phyloP scores from a whole-genome alignment of 2,888 invertebrate genomes.

The Neoascia interrupta region DNA sequence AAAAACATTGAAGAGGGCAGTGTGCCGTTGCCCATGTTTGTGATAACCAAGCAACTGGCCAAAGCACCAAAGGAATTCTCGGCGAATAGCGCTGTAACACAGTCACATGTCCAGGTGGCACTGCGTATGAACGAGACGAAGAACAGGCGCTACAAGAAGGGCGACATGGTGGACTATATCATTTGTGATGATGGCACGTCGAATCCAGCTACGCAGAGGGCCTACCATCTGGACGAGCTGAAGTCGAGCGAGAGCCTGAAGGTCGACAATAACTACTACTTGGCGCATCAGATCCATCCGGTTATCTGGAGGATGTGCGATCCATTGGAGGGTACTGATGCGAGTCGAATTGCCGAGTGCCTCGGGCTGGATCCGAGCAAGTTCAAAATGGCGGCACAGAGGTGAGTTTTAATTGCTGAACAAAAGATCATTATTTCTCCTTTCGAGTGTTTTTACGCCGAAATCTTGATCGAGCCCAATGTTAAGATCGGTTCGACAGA shows the following conservation, averaged over 20 bases:
- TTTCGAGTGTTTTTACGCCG: no score
- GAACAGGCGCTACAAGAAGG: conserved; percentile 91
- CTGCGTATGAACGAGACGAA: conserved; percentile 89
- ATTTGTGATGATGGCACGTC: conserved; percentile 95
- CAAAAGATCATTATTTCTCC: no score
- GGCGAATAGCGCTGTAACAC: conserved; percentile 84
- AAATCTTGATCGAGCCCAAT: no score
- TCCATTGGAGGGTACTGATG: conserved; percentile 96
- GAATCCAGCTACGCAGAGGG: conserved; percentile 91
- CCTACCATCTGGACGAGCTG: conserved; percentile 95
- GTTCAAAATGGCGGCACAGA: conserved; percentile 78
- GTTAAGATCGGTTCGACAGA: no score
- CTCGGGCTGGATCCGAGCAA: conserved; percentile 86
- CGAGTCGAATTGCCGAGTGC: conserved; percentile 92
- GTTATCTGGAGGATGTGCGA: conserved; percentile 97
- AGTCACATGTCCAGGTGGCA: conserved; percentile 95
- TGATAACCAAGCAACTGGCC: conserved; percentile 96
- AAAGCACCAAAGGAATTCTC: conserved; percentile 96
- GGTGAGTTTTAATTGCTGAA: no score
- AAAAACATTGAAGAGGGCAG: conserved; percentile 85
- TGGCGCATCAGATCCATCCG: conserved; percentile 97
- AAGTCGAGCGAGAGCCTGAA: conserved; percentile 85
- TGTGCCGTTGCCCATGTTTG: conserved; percentile 87
- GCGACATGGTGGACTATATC: conserved; percentile 97
- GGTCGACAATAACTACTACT: conserved; percentile 94